phyloP scores from a whole-genome alignment of 2,113 vertebrate species.

The Lethenteron camtschaticum region DNA sequence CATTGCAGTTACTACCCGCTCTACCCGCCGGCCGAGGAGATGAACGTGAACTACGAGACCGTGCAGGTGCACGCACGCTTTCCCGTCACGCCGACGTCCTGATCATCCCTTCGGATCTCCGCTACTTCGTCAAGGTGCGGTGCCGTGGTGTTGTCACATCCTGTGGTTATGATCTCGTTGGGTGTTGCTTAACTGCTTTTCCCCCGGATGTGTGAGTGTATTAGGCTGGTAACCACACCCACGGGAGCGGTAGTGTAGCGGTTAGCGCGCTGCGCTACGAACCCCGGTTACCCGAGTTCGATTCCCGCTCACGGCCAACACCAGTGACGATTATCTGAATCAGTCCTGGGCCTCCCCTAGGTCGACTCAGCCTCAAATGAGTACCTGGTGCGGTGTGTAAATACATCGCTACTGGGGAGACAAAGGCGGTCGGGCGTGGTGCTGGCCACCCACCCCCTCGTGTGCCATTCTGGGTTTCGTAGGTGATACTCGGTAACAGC shows the following conservation, averaged over 20 bases:
- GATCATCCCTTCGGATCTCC: constrained; percentile 51
- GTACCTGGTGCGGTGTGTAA: too few species aligned
- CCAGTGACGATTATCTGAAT: too few species aligned
- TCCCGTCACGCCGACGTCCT: constrained; percentile 40
- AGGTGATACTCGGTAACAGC: too few species aligned
- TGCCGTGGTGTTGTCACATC: too few species aligned
- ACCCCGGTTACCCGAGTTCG: too few species aligned
- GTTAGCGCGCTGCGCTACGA: not conserved
- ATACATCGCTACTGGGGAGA: too few species aligned
- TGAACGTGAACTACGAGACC: constrained; percentile 51
- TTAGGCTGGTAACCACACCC: not conserved
- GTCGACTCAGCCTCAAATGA: too few species aligned
- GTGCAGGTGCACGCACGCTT: constrained; percentile 29
- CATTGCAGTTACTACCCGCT: constrained; percentile 51
- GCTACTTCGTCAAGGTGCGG: constrained; percentile 62
- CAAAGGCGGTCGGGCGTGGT: too few species aligned
- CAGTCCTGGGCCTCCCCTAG: too few species aligned
- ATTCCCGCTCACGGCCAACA: too few species aligned
- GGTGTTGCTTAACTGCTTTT: not conserved
- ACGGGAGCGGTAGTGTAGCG: not conserved
- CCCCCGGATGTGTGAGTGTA: not conserved
- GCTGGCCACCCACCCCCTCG: too few species aligned
- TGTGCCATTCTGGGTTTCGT: too few species aligned
- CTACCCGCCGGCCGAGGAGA: constrained; percentile 55
- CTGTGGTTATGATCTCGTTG: not conserved